These are phyloP conservation scores for Idaea aversata DNA, from an alignment of 2,888 invertebrate species.

Conservation along the genomic window DNA sequence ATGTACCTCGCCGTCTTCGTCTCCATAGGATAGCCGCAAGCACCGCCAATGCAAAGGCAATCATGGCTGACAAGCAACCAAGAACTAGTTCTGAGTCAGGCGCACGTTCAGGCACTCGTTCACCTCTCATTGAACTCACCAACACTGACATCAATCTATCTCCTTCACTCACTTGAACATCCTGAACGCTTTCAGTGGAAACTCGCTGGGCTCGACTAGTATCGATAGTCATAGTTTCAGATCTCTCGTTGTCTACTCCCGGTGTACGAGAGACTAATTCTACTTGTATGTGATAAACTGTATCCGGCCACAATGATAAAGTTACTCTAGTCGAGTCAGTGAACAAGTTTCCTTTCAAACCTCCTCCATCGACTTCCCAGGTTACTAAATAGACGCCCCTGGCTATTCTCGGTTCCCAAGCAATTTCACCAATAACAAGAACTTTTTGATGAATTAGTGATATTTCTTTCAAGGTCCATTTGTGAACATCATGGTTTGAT, in stretches of 20 bases:
- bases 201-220: constrained; percentile 83
- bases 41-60: constrained; percentile 72
- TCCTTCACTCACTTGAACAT: constrained; percentile 79
- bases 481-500: constrained; percentile 72
- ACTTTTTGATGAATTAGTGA: constrained; percentile 87
- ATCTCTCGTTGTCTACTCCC: constrained; percentile 82
- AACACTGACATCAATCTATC: constrained; percentile 82
- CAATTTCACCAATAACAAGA: constrained; percentile 85
- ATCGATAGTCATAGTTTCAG: constrained; percentile 83
- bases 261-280: constrained; percentile 82
- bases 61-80: constrained; percentile 81
- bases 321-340: constrained; percentile 90
- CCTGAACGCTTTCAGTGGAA: constrained; percentile 83
- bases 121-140: constrained; percentile 82
- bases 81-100: constrained; percentile 80
- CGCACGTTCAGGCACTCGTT: constrained; percentile 73
- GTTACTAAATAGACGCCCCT: constrained; percentile 88
- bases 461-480: constrained; percentile 84
- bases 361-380: constrained; percentile 91
- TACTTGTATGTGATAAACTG: constrained; percentile 90
- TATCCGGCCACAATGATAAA: constrained; percentile 89
- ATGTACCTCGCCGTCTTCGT: constrained; percentile 77
- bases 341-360: constrained; percentile 89
- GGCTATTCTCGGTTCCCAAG: constrained; percentile 85
- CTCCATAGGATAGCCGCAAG: constrained; percentile 78